Conservation (phyloP, 2,113 vertebrate species). For the Pimephales promelas region DNA sequence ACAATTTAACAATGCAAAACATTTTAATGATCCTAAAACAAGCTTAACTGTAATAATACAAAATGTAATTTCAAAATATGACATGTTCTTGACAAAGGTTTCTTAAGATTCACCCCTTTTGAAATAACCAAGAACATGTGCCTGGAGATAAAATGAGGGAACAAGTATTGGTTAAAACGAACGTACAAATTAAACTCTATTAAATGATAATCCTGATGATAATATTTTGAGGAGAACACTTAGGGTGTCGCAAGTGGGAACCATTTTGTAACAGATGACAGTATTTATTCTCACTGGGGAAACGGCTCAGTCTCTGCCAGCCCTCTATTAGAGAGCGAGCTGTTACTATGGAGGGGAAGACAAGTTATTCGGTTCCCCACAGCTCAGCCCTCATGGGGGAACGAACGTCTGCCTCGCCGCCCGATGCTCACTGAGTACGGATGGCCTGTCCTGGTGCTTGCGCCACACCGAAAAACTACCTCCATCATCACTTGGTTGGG, state of each 20-base stretch:
- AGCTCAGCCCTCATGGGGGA: slow-evolving; percentile 49
- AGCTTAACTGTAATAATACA: no score
- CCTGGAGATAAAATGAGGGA: slow-evolving; percentile 8
- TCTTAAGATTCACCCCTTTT: neutral
- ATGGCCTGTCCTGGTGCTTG: slow-evolving; percentile 58
- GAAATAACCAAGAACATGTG: slow-evolving; percentile 11
- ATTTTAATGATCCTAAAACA: no score
- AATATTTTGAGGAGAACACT: slow-evolving; percentile 53
- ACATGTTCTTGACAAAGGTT: neutral
- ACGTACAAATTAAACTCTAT: slow-evolving; percentile 56
- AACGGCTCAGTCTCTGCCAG: slow-evolving; percentile 61
- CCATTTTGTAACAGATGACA: slow-evolving; percentile 68
- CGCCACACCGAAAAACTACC: slow-evolving; percentile 45
- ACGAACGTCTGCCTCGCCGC: slow-evolving; percentile 48
- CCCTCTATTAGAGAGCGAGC: slow-evolving; percentile 63
- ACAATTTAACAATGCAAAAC: no score
- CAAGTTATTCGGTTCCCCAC: slow-evolving; percentile 63
- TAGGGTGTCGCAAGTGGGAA: slow-evolving; percentile 56
- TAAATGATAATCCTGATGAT: slow-evolving; percentile 60
- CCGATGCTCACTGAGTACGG: slow-evolving; percentile 29
- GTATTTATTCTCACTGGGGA: slow-evolving; percentile 65
- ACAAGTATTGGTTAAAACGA: slow-evolving; percentile 50
- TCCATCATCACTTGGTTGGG: slow-evolving; percentile 32
- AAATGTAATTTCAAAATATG: no score
- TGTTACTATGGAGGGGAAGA: slow-evolving; percentile 65